Evolutionary conservation across 2,797 vertebrate genomes (phyloP), one percentile per base, ranked within the genome.

Genomic region (Enteromius unitaeniatus): DNA sequence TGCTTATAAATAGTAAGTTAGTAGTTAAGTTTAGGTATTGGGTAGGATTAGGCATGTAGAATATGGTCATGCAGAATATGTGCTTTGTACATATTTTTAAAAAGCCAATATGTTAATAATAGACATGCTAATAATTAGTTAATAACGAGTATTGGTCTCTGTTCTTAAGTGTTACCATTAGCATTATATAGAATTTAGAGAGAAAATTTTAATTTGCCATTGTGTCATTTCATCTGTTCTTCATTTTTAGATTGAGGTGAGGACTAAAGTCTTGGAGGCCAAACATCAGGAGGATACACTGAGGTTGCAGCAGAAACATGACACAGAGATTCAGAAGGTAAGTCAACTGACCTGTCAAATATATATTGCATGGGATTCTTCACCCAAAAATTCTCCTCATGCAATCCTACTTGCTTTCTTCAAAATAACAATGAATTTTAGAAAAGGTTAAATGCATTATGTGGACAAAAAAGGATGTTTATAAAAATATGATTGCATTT

Each of bases 261-360:
- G 94, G 93, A 92, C 95, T 89, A 99, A 96, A 93, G 92, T 97
- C 68, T 90, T 95, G 88, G 97, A 99, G 94, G 95, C 96, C 74
- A 96, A 94, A 89, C 96, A 96, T 92, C 96, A 98, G 82, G 98
- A 99, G 91, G 98, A 98, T 88, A 97, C 95, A 69, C 94, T 99
- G 87, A 96, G 93, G 87, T 89, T 97, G 85, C 97, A 99, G 84
- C 97, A 98, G 93, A 97, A 95, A 85, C 97, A 98, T 0, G 97
- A 98, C 84, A 87, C 89, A 67, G 96, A 97, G 88, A 94, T 99
- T 83, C 96, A 99, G 89, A 98, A 99, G 95, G 98, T 97, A 93
- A 90, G 26, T 49, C 26, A 10, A 6, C 9, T 17, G 34, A 47
- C 23, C n/a, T 28, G 42, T 49, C 14, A 47, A 9, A n/a, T n/a